Base-by-base conservation (phyloP, 2,888 invertebrate genomes). In the Sialis fuliginosa region DNA sequence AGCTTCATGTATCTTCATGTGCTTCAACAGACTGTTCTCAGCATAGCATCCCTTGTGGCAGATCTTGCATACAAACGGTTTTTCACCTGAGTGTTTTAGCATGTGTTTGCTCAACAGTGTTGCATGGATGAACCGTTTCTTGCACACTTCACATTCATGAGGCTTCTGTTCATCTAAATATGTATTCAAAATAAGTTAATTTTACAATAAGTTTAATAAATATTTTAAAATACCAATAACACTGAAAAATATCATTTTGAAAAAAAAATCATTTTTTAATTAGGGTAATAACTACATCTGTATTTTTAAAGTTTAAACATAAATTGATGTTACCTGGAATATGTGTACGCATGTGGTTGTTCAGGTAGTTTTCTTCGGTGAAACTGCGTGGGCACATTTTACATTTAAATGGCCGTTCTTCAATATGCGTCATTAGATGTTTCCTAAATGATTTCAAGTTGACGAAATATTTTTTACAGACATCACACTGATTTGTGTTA, bases 1-100 rank as follows among this genome's bases (percentile, higher is more conserved):
- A 51, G 65, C 64, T 51, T 65, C 65, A 37, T 66, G 66, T 22
- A 66, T 66, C 52, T 65, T 65, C 66, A 66, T 66, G 49, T 66
- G 66, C 53, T 66, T 66, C 45, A 66, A 52, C 34, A 66, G 52
- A 53, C 66, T 66, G 51, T 66, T 66, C 54, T 66, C 66, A 4
- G 66, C 66, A 47, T 63, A 65, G 48, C 62, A 62, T 5, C 61
- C 66, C 49, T 66, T 66, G 52, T 65, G 66, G 50, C 63, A 63
- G 42, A 62, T 58, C 50, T 66, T 65, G 53, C 68, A 68, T n/a
- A 68, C 60, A 53, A 66, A 66, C 2, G 67, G 67, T 50, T 68
- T 67, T 52, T 68, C 67, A 1, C 65, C 67, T 13, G 62, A 64
- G 50, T 69, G 69, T 47, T 65, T 66, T 39, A 66, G 56, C 54